Percentiles rank a stretch among this genome's conserved stretches.
phyloP scores from a whole-genome alignment of 1,140 invertebrate genomes.

The Lycorma delicatula region DNA sequence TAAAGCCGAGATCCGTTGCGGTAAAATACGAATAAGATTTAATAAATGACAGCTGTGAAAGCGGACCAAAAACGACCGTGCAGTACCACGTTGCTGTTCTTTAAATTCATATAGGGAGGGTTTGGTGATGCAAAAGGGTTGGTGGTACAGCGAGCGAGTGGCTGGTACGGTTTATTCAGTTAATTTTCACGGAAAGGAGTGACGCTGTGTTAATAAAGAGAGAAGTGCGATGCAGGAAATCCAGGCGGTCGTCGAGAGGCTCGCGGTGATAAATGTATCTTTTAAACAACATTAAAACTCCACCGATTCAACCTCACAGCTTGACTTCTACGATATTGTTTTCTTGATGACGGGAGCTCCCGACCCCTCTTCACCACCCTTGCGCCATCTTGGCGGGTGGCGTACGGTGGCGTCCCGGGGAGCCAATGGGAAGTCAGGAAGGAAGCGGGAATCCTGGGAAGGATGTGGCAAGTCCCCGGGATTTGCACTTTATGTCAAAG shows the following conservation, averaged over 20 bases:
- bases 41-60: too few relatives aligned
- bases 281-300: conserved; percentile 4
- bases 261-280: conserved; percentile 4
- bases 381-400: conserved; percentile 10
- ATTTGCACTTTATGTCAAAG: conserved; percentile 1
- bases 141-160: too few relatives aligned
- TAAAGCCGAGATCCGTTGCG: too few relatives aligned
- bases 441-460: conserved; percentile 7
- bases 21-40: too few relatives aligned
- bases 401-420: background rate
- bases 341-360: conserved; percentile 15
- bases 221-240: background rate
- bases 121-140: too few relatives aligned
- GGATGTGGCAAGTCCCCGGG: too few relatives aligned
- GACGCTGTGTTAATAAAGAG: background rate
- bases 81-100: too few relatives aligned
- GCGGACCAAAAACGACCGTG: too few relatives aligned
- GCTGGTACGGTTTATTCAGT: too few relatives aligned
- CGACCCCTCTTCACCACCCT: background rate
- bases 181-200: too few relatives aligned
- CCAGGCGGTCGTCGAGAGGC: background rate
- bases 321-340: conserved; percentile 13
- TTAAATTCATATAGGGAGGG: too few relatives aligned
- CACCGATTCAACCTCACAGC: conserved; percentile 10
- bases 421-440: conserved; percentile 8